phyloP scores from a whole-genome alignment of 2,888 invertebrate species.

The Shargacucullia verbasci region DNA sequence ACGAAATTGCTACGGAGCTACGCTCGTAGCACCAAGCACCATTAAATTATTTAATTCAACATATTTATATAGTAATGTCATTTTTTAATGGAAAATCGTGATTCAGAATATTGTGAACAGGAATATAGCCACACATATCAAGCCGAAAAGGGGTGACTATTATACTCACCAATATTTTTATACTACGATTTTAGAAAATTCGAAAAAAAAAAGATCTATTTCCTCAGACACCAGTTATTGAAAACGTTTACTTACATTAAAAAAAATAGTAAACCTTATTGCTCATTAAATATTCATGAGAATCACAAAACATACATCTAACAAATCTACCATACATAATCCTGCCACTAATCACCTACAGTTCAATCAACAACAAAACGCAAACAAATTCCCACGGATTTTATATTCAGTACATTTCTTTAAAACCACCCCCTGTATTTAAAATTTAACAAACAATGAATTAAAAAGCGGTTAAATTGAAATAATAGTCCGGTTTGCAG shows the following conservation, averaged over 20 bases:
- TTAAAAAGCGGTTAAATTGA: conserved; percentile 65
- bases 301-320: conserved; percentile 11
- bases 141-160: too few species aligned
- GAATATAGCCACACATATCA: too few species aligned
- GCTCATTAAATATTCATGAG: background rate
- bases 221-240: too few species aligned
- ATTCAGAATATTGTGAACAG: too few species aligned
- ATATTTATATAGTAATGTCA: too few species aligned
- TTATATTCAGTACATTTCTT: conserved; percentile 45
- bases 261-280: too few species aligned
- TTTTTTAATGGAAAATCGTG: too few species aligned
- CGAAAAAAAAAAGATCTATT: too few species aligned
- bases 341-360: conserved; percentile 20
- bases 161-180: too few species aligned
- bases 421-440: conserved; percentile 58
- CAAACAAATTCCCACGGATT: conserved; percentile 51
- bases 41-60: too few species aligned
- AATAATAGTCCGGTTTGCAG: conserved; percentile 50
- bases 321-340: conserved; percentile 35
- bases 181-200: too few species aligned
- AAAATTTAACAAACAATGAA: conserved; percentile 72
- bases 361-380: conserved; percentile 10
- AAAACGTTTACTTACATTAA: too few species aligned
- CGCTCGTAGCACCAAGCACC: conserved; percentile 21
- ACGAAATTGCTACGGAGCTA: conserved; percentile 42